Evolutionary conservation across 2,797 vertebrate genomes (phyloP), one percentile per base, ranked within the genome.

Genomic region (Lagodon rhomboides): DNA sequence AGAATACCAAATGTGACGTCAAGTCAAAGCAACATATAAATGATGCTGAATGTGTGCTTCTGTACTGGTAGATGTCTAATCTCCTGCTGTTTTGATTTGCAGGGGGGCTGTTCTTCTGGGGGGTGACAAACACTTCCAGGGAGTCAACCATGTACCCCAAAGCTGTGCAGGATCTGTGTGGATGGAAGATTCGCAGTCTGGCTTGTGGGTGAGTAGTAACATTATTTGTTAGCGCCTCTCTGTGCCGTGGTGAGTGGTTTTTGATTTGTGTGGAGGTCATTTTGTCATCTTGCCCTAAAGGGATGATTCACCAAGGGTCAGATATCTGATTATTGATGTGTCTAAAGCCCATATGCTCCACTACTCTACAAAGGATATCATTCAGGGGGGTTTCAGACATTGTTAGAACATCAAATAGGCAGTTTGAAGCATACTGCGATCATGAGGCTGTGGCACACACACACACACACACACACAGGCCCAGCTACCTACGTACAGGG

Each of bases 61-160:
- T 47, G 20, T 53, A 3, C 11, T 12, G 49, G 23, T 15, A 27
- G 17, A 9, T 53, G n/a, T 63, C 22, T 84, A 5, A 83, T 51
- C 2, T 8, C 8, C 2, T n/a, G 10, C 62, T 58, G 25, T 59
- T 0, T 71, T 34, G n/a, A n/a, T 34, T 77, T 87, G 10, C 85
- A 99, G 98, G 98, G 0, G 97, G 97, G 0, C 92, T 99, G 75
- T 99, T 97, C 85, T 99, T 99, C 93, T 99, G 98, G 98, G 98
- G 98, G 0, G 97, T 97, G 23, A 99, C 98, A 27, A 99, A 99
- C 90, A 98, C 98, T 0, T 98, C 98, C 23, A 96, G 98, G n/a
- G 98, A 99, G 55, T 99, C 97, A 0, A 99, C 98, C 55, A 99
- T 99, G 98, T 99, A 99, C 71, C 98, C 98, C 53, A 99, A 99